These are phyloP conservation scores for Acronicta leporina DNA, from an alignment of 2,888 invertebrate species.

Conservation along the genomic window DNA sequence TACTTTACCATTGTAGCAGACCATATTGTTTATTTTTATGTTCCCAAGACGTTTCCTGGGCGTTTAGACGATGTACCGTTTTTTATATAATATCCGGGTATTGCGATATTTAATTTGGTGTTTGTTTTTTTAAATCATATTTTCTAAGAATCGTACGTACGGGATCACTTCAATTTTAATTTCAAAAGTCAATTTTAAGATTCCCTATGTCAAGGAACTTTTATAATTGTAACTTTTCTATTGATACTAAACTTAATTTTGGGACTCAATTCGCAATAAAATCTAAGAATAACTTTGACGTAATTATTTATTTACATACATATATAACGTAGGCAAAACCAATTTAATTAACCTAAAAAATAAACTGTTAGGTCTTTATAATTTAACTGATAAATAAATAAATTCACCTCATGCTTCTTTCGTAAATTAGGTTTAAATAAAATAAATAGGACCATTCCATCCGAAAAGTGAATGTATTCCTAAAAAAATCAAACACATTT, in stretches of 20 bases:
- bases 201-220: too few relatives aligned
- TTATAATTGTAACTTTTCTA: too few relatives aligned
- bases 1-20: conserved; percentile 60
- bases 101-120: conserved; percentile 17
- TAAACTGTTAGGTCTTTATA: too few relatives aligned
- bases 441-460: background rate
- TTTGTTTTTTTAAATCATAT: background rate
- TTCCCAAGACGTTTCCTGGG: conserved; percentile 48
- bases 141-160: too few relatives aligned
- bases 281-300: too few relatives aligned
- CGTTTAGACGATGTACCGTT: conserved; percentile 54
- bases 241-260: too few relatives aligned
- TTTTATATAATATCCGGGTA: conserved; percentile 22
- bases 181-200: too few relatives aligned
- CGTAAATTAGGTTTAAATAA: background rate
- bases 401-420: background rate
- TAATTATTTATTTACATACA: too few relatives aligned
- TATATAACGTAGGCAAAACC: too few relatives aligned
- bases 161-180: too few relatives aligned
- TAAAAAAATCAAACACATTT: conserved; percentile 3
- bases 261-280: too few relatives aligned
- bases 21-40: conserved; percentile 57
- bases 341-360: too few relatives aligned
- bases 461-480: background rate
- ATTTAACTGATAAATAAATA: background rate